Conservation (phyloP, 2,797 vertebrate genomes). For the Cossypha niveicapilla region DNA sequence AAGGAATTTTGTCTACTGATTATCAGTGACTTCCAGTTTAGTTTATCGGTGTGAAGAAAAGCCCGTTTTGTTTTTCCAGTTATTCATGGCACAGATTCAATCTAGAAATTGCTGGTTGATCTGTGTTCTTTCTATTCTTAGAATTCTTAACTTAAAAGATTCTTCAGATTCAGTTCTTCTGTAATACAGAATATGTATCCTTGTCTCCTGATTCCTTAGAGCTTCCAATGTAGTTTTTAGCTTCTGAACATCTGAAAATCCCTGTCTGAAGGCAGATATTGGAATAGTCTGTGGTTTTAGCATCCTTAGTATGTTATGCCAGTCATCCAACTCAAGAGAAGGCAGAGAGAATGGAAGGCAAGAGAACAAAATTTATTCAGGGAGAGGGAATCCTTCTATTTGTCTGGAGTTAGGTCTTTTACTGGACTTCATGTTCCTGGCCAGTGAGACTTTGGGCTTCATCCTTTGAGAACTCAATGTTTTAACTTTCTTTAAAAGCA, state of each 20-base stretch:
- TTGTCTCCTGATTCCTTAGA: neutral
- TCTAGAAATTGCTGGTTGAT: neutral
- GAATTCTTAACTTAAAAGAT: neutral
- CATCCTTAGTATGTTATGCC: neutral
- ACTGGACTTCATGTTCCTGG: neutral
- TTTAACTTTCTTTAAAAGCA: neutral
- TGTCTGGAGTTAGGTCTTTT: neutral
- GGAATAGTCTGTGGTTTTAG: neutral
- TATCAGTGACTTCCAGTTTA: neutral
- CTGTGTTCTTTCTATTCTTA: neutral
- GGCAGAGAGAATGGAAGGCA: neutral
- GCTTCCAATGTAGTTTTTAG: neutral
- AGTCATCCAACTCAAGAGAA: neutral
- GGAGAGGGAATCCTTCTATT: neutral
- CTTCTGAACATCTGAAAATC: neutral
- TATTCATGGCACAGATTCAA: neutral
- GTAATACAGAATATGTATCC: fast-evolving
- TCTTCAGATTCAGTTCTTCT: neutral
- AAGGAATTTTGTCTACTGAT: neutral
- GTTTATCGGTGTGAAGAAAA: neutral
- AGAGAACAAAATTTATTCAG: neutral
- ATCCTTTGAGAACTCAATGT: neutral
- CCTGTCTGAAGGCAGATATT: neutral
- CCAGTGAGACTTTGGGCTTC: neutral
- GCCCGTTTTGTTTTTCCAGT: neutral